Evolutionary conservation across 1,140 invertebrate genomes (phyloP), one percentile per base, ranked within the genome.

Genomic region (Aphelinus atriplicis): DNA sequence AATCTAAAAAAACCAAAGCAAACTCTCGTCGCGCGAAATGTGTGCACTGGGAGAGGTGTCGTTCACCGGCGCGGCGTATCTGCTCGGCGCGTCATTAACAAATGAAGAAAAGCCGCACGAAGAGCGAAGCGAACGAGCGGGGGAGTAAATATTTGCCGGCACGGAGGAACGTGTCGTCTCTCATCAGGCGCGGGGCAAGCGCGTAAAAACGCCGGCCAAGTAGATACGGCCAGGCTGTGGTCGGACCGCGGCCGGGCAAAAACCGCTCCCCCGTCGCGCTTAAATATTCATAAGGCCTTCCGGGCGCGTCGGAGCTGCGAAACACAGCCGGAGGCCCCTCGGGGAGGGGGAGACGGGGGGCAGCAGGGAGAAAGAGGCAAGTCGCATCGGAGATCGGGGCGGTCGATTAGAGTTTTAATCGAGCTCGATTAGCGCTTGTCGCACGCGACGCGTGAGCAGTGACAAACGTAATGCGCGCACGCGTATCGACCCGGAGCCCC

Each of bases 281-380:
- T 68, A 68, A 68, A 68, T 68, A 68, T 68, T 68, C 66, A 57
- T 68, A 68, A 68, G 66, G 56, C 43, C n/a, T 26, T 46, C 45
- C 42, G 7, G 26, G 51, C 65, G 43, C 45, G 50, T 55, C 26
- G 47, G 6, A 55, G 10, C 4, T 57, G n/a, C 47, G 47, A 47
- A 57, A 65, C 50, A 65, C 50, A 65, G 63, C 50, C 51, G 42
- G 63, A 26, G 10, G 63, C 6, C n/a, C 45, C 7, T n/a, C 9
- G 9, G 26, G 26, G 42, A 60, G 42, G 4, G 4, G n/a, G 63
- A 65, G 50, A 47, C 6, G 26, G 51, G 42, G 63, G 9, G 51
- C 26, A 53, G 6, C 42, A 56, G 6, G 26, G 7, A 6, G 46
- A 61, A 51, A 50, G 57, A 70, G 42, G 9, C 61, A 10, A 45